Percentiles rank a stretch among this genome's conserved stretches.
phyloP scores from a whole-genome alignment of 2,888 invertebrate genomes.

The Tortrix viridana region DNA sequence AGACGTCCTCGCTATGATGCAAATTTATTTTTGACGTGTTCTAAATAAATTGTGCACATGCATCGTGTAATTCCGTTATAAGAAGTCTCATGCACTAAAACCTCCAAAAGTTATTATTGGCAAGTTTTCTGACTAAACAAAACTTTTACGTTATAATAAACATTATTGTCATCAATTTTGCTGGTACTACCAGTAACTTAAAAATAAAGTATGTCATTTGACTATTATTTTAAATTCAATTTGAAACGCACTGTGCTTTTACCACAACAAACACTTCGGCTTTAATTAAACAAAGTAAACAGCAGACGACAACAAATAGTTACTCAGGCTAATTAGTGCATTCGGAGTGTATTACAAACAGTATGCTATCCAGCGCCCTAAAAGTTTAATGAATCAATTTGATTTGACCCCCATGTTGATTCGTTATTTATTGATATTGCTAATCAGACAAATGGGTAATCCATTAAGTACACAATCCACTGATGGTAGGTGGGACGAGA shows the following conservation, averaged over 20 bases:
- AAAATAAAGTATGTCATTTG: too few relatives aligned
- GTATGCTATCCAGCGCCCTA: conserved; percentile 62
- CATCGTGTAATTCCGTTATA: too few relatives aligned
- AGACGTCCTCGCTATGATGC: too few relatives aligned
- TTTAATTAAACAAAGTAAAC: conserved; percentile 36
- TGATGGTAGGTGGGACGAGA: conserved; percentile 54
- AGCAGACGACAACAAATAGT: conserved; percentile 59
- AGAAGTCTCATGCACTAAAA: too few relatives aligned
- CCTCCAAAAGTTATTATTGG: too few relatives aligned
- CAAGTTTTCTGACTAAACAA: too few relatives aligned
- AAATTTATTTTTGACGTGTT: too few relatives aligned
- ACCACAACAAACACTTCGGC: conserved; percentile 14
- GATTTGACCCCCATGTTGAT: conserved; percentile 64
- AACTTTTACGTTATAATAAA: too few relatives aligned
- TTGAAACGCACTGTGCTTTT: background rate
- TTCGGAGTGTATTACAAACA: conserved; percentile 57
- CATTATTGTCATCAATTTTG: too few relatives aligned
- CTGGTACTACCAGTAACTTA: too few relatives aligned
- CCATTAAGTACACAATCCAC: conserved; percentile 71
- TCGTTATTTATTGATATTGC: conserved; percentile 79
- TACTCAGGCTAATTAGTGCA: conserved; percentile 73
- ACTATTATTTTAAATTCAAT: too few relatives aligned
- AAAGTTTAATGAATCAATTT: conserved; percentile 78
- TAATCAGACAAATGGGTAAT: conserved; percentile 83
- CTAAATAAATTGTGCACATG: too few relatives aligned